Percentiles rank a stretch among this genome's conserved stretches.
phyloP scores from a whole-genome alignment of 2,888 invertebrate species.

The Podabrus alpinus region DNA sequence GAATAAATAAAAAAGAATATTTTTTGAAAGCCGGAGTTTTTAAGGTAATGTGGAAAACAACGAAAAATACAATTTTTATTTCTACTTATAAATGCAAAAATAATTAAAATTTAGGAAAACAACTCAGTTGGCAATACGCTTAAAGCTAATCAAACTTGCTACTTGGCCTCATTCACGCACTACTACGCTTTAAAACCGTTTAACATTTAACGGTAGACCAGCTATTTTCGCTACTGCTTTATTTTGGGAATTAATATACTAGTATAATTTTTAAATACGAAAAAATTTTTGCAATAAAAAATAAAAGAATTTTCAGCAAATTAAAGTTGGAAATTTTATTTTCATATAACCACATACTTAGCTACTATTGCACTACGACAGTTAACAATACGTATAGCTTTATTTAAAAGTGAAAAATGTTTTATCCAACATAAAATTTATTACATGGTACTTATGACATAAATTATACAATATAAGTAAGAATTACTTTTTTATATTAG shows the following conservation, averaged over 20 bases:
- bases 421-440: background rate
- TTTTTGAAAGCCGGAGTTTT: background rate
- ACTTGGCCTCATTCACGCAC: background rate
- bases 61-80: background rate
- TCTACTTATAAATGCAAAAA: background rate
- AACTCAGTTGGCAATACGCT: background rate
- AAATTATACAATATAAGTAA: background rate
- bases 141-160: background rate
- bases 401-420: background rate
- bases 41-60: background rate
- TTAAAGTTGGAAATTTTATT: background rate
- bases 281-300: background rate
- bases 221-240: background rate
- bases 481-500: constrained; percentile 6
- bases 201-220: background rate
- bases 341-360: background rate
- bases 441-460: background rate
- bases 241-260: background rate
- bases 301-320: background rate
- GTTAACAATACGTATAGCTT: background rate
- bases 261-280: background rate
- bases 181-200: background rate
- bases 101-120: background rate
- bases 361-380: background rate
- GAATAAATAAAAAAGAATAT: too few species aligned